phyloP scores from a whole-genome alignment of 2,888 invertebrate species.

The Hedychridium roseum region DNA sequence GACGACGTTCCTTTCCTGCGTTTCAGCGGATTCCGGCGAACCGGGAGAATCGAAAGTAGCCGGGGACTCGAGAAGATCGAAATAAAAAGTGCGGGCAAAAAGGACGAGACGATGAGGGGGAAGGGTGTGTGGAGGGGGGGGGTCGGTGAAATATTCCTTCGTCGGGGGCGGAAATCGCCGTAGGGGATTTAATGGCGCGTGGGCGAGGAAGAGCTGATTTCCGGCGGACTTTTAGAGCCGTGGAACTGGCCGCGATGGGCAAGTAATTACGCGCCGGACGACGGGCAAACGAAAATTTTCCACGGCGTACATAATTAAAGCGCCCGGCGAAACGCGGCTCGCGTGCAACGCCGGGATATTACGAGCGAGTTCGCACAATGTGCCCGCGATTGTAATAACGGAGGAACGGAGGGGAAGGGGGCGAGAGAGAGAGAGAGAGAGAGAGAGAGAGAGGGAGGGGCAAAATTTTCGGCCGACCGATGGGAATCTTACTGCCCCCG shows the following conservation, averaged over 20 bases:
- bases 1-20: constrained; percentile 10
- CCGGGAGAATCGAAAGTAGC: constrained; percentile 7
- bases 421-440: constrained; percentile 17
- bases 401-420: constrained; percentile 13
- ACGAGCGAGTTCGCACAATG: too few relatives aligned
- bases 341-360: constrained; percentile 1
- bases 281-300: too few relatives aligned
- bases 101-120: neutral
- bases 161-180: neutral
- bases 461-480: too few relatives aligned
- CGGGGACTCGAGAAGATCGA: too few relatives aligned
- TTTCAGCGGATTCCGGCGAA: constrained; percentile 10
- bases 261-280: too few relatives aligned
- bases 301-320: too few relatives aligned
- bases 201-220: too few relatives aligned
- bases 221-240: too few relatives aligned
- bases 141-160: neutral
- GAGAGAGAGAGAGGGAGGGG: constrained; percentile 16
- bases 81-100: neutral
- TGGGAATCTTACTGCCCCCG: too few relatives aligned
- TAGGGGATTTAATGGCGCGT: neutral
- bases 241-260: too few relatives aligned
- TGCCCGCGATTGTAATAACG: constrained; percentile 4
- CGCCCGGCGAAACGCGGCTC: constrained; percentile 9
- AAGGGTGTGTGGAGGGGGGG: too few relatives aligned